These are phyloP conservation scores for Arizona elegans DNA, from an alignment of 2,113 vertebrate species.

Conservation along the genomic window DNA sequence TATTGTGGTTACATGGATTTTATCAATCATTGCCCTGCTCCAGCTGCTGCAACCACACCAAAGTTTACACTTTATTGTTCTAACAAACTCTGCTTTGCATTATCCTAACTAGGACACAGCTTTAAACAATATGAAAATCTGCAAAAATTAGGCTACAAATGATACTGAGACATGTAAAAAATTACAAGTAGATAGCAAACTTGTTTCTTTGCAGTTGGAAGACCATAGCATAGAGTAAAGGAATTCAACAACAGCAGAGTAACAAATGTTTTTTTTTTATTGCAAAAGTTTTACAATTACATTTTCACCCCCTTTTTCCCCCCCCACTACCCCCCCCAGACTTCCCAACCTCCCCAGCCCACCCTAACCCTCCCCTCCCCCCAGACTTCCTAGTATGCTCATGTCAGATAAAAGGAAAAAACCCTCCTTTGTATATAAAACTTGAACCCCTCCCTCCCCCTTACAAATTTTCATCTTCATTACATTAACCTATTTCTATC, in stretches of 20 bases:
- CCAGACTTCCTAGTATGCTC: too few species aligned
- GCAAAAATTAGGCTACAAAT: neutral
- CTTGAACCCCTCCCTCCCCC: too few species aligned
- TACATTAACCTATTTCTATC: too few species aligned
- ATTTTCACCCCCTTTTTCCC: too few species aligned
- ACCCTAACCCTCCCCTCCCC: too few species aligned
- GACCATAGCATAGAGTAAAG: neutral
- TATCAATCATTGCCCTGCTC: neutral
- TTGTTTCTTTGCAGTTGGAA: neutral
- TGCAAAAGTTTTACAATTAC: too few species aligned
- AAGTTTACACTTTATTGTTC: neutral
- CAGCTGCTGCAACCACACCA: neutral
- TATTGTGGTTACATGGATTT: neutral
- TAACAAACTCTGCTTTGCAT: neutral
- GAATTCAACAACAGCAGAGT: neutral
- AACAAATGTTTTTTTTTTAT: neutral
- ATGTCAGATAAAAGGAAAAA: too few species aligned
- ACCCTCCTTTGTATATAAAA: too few species aligned
- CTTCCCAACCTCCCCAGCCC: too few species aligned
- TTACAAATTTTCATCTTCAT: too few species aligned
- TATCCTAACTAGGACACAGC: neutral
- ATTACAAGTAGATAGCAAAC: neutral
- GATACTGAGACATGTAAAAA: neutral
- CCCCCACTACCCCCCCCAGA: too few species aligned
- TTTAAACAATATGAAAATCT: neutral